Conservation (phyloP, 2,113 vertebrate genomes). For the Uropsilus gracilis region DNA sequence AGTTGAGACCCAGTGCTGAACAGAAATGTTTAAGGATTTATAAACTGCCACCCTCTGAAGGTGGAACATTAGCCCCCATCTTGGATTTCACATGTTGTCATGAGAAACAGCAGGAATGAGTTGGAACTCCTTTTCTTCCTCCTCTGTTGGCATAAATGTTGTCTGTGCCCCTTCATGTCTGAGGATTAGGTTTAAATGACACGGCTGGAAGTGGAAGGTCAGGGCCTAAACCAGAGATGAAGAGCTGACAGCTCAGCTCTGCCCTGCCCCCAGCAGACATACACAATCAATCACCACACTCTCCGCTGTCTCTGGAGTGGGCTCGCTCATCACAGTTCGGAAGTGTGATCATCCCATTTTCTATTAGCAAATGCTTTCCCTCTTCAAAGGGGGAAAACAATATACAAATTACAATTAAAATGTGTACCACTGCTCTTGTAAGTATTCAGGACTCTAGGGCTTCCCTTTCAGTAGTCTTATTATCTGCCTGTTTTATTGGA, state of each 20-base stretch:
- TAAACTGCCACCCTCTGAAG: background rate
- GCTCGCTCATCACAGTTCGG: background rate
- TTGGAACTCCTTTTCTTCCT: background rate
- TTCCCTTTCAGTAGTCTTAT: conserved; percentile 44
- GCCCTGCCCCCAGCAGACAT: background rate
- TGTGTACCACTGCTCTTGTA: background rate
- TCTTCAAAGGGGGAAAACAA: background rate
- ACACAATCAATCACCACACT: background rate
- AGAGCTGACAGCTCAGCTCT: background rate
- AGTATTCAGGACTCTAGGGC: conserved; percentile 57
- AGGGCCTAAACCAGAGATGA: background rate
- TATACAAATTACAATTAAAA: background rate
- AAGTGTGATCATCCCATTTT: background rate
- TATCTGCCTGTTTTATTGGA: conserved; percentile 53
- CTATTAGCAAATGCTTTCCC: background rate
- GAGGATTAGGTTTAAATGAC: background rate
- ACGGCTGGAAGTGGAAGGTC: background rate
- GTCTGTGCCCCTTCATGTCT: background rate
- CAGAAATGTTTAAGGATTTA: background rate
- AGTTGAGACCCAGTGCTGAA: background rate
- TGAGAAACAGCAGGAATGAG: background rate
- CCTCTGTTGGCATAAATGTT: background rate
- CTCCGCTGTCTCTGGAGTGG: background rate
- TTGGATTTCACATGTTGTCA: background rate
- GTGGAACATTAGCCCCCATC: background rate